Evolutionary conservation across 2,797 vertebrate genomes (phyloP).

Genomic region (Pristis pectinata): DNA sequence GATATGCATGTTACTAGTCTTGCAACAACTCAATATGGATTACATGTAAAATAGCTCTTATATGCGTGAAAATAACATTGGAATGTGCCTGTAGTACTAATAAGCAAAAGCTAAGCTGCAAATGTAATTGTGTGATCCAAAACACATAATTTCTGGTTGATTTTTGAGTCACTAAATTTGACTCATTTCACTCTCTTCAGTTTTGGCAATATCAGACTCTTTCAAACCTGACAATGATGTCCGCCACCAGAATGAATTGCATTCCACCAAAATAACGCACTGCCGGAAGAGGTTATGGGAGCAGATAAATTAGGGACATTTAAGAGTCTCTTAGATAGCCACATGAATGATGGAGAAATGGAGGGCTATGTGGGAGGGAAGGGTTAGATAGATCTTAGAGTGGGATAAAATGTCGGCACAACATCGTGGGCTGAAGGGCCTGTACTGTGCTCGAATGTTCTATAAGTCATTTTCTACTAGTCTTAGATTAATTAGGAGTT

Average conservation of each 20-base stretch:
- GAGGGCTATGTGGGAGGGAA: no score
- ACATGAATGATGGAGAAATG: no score
- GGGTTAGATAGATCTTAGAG: no score
- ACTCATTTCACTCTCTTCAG: neutral
- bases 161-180: neutral
- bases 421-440: no score
- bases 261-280: neutral
- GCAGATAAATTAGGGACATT: no score
- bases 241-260: neutral
- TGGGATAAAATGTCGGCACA: no score
- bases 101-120: neutral
- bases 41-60: neutral
- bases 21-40: neutral
- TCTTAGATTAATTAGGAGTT: neutral
- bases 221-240: neutral
- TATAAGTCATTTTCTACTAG: no score
- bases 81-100: neutral
- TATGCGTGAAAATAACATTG: neutral
- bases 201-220: neutral
- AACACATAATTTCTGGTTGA: neutral
- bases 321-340: no score
- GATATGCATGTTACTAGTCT: no score
- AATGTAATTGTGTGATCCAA: neutral
- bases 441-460: no score
- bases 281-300: no score